Base-by-base conservation (phyloP, 2,888 invertebrate genomes). In the Cerceris ruficornis region DNA sequence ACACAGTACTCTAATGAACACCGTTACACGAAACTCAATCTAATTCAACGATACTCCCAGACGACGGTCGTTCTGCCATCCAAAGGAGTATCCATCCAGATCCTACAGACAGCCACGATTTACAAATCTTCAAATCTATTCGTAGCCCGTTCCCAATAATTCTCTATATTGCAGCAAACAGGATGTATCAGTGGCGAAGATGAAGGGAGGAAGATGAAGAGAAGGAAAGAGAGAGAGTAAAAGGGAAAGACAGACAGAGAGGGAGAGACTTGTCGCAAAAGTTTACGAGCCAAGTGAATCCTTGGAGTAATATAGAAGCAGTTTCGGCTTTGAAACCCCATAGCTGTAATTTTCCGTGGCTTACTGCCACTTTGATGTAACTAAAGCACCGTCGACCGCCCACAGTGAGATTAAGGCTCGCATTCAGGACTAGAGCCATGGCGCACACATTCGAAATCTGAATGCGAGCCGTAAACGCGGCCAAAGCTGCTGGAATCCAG, bases 341-440 rank as follows among this genome's bases (percentile, higher is more conserved):
- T 87, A 77, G 84, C 84, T 82, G 83, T 88, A 86, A 88, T 88
- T 88, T 88, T 88, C 86, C 82, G 85, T 79, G 85, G 86, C 85
- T 88, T 87, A 84, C 77, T 84, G 80, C 80, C 80, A 87, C 85
- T 88, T 87, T 84, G 85, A 88, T 83, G 85, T 84, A 81, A 84
- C 82, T 83, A 79, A 81, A 82, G 72, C 76, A 80, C 68, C 74
- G 75, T 64, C 67, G 69, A 61, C 68, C 79, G 75, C 70, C 79
- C 74, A 83, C 76, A 81, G 80, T 79, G 82, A 82, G 80, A 86
- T 85, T 86, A 86, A 84, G 81, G 82, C 65, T 74, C 72, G 81
- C 70, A 80, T 80, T 77, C 77, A 62, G 57, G 70, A 42, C 61
- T 68, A 54, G 57, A 70, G 70, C 66, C 50, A 50, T 39, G 59